phyloP scores from a whole-genome alignment of 1,140 invertebrate genomes.

The Penaeus japonicus region DNA sequence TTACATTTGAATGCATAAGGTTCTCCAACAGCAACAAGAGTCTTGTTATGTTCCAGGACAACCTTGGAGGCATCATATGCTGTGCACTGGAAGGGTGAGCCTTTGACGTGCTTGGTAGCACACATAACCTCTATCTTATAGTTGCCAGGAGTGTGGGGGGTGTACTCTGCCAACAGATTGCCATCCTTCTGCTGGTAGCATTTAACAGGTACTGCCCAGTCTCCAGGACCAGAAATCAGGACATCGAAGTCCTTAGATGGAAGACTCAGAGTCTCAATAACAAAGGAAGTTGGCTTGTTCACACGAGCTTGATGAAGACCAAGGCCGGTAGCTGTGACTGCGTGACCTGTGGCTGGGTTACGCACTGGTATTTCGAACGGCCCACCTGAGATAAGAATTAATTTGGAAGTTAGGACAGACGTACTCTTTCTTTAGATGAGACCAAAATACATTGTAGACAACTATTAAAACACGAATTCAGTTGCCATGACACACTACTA shows the following conservation, averaged over 20 bases:
- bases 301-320: slow-evolving; percentile 84
- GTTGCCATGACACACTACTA: background rate
- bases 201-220: slow-evolving; percentile 88
- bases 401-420: too few species aligned
- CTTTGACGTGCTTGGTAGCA: slow-evolving; percentile 87
- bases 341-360: slow-evolving; percentile 73
- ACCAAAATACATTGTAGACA: too few species aligned
- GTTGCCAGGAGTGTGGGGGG: slow-evolving; percentile 75
- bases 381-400: slow-evolving; percentile 66
- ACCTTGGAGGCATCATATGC: slow-evolving; percentile 88
- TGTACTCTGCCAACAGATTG: slow-evolving; percentile 90
- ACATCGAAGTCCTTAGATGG: slow-evolving; percentile 90
- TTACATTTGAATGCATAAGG: slow-evolving; percentile 72
- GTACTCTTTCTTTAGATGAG: too few species aligned
- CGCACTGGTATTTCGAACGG: slow-evolving; percentile 68
- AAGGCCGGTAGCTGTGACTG: slow-evolving; percentile 79
- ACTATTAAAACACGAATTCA: background rate
- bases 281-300: slow-evolving; percentile 82
- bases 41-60: slow-evolving; percentile 64
- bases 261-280: slow-evolving; percentile 85
- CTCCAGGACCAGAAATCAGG: slow-evolving; percentile 84
- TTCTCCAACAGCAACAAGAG: slow-evolving; percentile 63
- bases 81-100: slow-evolving; percentile 95
- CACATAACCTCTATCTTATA: slow-evolving; percentile 90
- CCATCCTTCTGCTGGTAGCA: slow-evolving; percentile 97